phyloP scores from a whole-genome alignment of 2,888 invertebrate genomes.

The Spisula solida region DNA sequence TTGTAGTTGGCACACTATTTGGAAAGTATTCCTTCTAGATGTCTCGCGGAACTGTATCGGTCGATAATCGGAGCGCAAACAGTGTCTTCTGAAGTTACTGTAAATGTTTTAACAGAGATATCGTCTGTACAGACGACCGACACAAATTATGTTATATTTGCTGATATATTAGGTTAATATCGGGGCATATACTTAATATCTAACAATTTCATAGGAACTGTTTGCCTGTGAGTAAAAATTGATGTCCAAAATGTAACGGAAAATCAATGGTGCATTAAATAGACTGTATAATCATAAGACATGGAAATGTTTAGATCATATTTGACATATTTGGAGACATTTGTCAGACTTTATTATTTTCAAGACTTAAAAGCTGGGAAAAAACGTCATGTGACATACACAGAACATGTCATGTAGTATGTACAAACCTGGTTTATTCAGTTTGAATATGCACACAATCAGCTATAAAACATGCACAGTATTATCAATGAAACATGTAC shows the following conservation, averaged over 20 bases:
- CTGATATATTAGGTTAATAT: constrained; percentile 19
- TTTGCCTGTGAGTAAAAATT: background rate
- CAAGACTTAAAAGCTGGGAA: too few species aligned
- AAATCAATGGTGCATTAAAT: constrained; percentile 5
- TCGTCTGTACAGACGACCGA: background rate
- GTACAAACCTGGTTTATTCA: too few species aligned
- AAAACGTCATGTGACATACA: too few species aligned
- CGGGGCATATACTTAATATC: background rate
- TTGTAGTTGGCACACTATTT: too few species aligned
- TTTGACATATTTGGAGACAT: too few species aligned
- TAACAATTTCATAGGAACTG: background rate
- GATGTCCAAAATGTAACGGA: background rate
- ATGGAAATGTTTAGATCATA: background rate
- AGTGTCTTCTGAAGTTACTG: constrained; percentile 3
- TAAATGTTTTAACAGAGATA: background rate
- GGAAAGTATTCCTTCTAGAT: too few species aligned
- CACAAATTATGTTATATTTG: constrained; percentile 4
- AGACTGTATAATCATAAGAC: background rate
- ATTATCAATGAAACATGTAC: too few species aligned
- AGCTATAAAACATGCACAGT: too few species aligned
- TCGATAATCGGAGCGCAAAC: background rate
- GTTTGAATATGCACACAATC: too few species aligned
- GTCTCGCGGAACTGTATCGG: background rate
- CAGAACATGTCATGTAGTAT: too few species aligned
- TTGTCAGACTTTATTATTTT: too few species aligned